These are phyloP conservation scores for Ciconia nigra DNA, from an alignment of 2,797 vertebrate species.

Conservation along the genomic window DNA sequence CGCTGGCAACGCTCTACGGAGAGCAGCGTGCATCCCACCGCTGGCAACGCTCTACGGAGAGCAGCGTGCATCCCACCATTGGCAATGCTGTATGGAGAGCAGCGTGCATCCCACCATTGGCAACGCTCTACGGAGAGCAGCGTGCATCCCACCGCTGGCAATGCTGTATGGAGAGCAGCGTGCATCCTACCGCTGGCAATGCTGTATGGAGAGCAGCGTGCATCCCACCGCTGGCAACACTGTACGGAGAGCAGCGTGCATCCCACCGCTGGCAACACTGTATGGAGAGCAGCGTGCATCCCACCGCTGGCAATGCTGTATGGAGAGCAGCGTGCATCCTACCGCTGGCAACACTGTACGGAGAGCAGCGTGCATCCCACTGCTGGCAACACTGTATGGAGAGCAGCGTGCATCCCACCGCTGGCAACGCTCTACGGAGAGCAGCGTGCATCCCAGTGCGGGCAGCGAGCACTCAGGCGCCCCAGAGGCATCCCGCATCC, in stretches of 20 bases:
- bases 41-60: not conserved
- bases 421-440: accelerated
- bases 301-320: too few relatives aligned
- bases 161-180: not conserved
- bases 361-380: not conserved
- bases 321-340: not conserved
- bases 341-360: accelerated
- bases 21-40: not conserved
- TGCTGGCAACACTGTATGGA: not conserved
- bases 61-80: not conserved
- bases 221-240: too few relatives aligned
- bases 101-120: too few relatives aligned
- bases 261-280: not conserved
- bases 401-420: not conserved
- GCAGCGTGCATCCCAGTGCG: not conserved
- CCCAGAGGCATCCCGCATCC: not conserved
- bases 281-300: not conserved
- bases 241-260: not conserved
- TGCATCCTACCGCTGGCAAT: too few relatives aligned
- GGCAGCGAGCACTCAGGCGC: not conserved
- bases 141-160: not conserved
- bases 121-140: not conserved
- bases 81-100: not conserved
- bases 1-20: too few relatives aligned
- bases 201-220: accelerated